Percentiles rank a stretch among this genome's conserved stretches.
phyloP scores from a whole-genome alignment of 2,797 vertebrate species.

The Alexandromys oeconomus region DNA sequence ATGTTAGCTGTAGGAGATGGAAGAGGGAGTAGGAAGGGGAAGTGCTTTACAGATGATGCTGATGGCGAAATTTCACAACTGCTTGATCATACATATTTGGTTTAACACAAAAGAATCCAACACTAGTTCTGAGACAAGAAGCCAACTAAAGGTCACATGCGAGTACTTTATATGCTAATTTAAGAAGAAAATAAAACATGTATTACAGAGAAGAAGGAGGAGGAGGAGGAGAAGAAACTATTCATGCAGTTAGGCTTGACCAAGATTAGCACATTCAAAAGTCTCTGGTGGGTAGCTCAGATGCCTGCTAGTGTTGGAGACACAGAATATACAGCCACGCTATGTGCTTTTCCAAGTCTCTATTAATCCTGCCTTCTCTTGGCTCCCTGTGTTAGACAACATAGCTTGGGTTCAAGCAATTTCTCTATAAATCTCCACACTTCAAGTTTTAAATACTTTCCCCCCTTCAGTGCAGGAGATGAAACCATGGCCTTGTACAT shows the following conservation, averaged over 20 bases:
- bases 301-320: not conserved
- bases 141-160: not conserved
- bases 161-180: not conserved
- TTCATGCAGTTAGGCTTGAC: not conserved
- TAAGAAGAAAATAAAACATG: not conserved
- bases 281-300: not conserved
- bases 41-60: not conserved
- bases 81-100: not conserved
- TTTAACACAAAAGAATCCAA: not conserved
- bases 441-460: constrained; percentile 24
- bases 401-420: not conserved
- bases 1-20: not conserved
- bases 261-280: not conserved
- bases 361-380: not conserved
- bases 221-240: not conserved
- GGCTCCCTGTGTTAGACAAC: not conserved
- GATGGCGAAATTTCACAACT: constrained; percentile 12
- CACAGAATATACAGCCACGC: not conserved
- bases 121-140: not conserved
- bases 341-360: not conserved
- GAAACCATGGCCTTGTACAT: not conserved
- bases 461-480: not conserved
- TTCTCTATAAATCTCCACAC: not conserved
- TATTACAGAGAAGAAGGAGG: not conserved
- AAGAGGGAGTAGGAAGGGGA: not conserved